A percentile compares a stretch with the other conserved stretches of the same genome.
phyloP scores from a whole-genome alignment of 2,888 invertebrate species.

The Aleiodes alternator region DNA sequence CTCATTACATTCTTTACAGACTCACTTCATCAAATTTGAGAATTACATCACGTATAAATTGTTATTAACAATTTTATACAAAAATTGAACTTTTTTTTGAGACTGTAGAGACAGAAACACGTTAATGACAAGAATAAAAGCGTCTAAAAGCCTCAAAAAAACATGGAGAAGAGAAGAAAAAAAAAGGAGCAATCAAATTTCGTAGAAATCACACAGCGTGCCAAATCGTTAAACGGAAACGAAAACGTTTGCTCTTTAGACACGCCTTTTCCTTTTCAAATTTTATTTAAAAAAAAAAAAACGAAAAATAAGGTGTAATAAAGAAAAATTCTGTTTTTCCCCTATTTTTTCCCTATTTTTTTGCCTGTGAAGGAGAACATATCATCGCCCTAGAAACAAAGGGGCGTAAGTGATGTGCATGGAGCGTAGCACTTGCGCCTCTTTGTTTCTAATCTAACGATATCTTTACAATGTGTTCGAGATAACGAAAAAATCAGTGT shows the following conservation, averaged over 20 bases:
- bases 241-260: constrained; percentile 31
- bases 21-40: too few relatives aligned
- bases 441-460: neutral
- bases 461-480: neutral
- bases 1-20: too few relatives aligned
- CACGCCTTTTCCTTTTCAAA: constrained; percentile 32
- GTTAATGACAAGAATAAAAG: too few relatives aligned
- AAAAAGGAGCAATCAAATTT: constrained; percentile 1
- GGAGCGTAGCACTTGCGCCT: too few relatives aligned
- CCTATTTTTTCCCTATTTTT: neutral
- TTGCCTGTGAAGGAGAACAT: neutral
- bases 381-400: too few relatives aligned
- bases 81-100: too few relatives aligned
- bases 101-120: too few relatives aligned
- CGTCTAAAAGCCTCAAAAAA: too few relatives aligned
- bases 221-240: constrained; percentile 39
- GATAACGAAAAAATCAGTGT: constrained; percentile 11
- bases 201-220: constrained; percentile 22
- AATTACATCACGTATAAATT: too few relatives aligned
- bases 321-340: too few relatives aligned
- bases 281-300: constrained; percentile 6
- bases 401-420: too few relatives aligned
- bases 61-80: too few relatives aligned
- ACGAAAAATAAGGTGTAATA: neutral
- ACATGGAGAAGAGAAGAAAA: neutral